phyloP scores from a whole-genome alignment of 1,140 invertebrate species.

The Zophobas morio region DNA sequence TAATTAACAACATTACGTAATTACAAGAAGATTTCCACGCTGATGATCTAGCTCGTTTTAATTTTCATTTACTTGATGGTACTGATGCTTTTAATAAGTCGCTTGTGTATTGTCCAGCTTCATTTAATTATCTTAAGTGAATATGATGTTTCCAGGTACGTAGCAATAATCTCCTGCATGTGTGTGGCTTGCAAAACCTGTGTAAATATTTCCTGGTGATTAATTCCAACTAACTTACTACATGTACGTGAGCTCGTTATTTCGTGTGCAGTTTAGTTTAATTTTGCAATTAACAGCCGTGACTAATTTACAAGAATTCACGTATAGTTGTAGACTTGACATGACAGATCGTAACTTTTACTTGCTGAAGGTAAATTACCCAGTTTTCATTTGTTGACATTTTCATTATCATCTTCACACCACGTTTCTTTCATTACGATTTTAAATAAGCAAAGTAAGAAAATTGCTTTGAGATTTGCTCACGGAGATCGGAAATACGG shows the following conservation, averaged over 20 bases:
- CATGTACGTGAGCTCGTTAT: constrained; percentile 6
- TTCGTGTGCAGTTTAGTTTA: constrained; percentile 19
- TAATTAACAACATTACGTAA: background rate
- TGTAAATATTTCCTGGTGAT: constrained; percentile 31
- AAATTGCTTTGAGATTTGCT: background rate
- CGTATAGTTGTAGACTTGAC: constrained; percentile 18
- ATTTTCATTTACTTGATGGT: constrained; percentile 10
- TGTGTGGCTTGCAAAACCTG: constrained; percentile 24
- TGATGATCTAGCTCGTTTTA: background rate
- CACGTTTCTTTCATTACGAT: background rate
- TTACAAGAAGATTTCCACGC: background rate
- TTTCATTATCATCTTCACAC: constrained; percentile 1
- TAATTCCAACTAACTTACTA: constrained; percentile 26
- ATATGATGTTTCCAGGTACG: constrained; percentile 26
- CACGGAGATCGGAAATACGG: background rate
- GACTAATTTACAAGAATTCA: constrained; percentile 19
- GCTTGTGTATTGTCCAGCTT: constrained; percentile 11
- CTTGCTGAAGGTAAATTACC: constrained; percentile 18
- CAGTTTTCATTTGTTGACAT: background rate
- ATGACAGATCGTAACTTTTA: constrained; percentile 31
- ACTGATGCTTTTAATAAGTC: background rate
- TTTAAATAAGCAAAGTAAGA: constrained; percentile 1
- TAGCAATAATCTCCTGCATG: constrained; percentile 26
- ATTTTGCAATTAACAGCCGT: constrained; percentile 35
- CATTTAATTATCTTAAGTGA: constrained; percentile 27